Evolutionary conservation across 2,113 vertebrate genomes (phyloP).

Genomic region (Bos taurus): DNA sequence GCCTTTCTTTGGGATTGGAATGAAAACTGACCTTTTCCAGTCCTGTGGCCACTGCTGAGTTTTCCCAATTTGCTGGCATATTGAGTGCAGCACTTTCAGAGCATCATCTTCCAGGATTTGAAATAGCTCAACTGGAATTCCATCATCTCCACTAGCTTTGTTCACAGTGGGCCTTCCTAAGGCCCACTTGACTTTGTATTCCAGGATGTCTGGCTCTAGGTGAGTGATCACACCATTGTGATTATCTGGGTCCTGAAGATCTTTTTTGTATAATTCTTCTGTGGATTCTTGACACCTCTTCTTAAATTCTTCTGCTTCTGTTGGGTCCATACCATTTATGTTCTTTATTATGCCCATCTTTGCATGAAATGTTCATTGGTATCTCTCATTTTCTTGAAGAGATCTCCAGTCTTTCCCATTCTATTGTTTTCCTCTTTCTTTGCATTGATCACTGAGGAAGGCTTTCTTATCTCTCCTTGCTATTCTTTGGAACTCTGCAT

Average conservation of each 20-base stretch:
- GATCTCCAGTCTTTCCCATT: background rate
- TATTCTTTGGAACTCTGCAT: background rate
- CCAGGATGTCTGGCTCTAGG: background rate
- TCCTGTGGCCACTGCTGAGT: no score
- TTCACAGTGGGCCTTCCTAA: background rate
- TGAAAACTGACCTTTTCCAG: no score
- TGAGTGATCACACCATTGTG: background rate
- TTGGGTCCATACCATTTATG: background rate
- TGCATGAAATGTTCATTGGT: background rate
- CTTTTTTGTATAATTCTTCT: background rate
- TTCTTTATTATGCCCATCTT: background rate
- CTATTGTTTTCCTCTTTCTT: background rate
- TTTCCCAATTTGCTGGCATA: no score
- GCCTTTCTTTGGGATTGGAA: no score
- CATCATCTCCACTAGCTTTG: background rate
- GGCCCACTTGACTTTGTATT: background rate
- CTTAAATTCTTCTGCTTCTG: background rate
- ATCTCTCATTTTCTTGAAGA: background rate
- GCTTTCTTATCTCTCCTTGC: background rate
- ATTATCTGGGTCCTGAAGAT: background rate
- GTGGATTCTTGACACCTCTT: background rate
- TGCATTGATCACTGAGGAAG: background rate
- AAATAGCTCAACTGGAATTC: background rate
- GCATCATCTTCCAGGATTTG: no score
- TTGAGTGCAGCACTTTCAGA: no score